Conservation (phyloP, 1,140 invertebrate genomes). For the Drosophila bifasciata region DNA sequence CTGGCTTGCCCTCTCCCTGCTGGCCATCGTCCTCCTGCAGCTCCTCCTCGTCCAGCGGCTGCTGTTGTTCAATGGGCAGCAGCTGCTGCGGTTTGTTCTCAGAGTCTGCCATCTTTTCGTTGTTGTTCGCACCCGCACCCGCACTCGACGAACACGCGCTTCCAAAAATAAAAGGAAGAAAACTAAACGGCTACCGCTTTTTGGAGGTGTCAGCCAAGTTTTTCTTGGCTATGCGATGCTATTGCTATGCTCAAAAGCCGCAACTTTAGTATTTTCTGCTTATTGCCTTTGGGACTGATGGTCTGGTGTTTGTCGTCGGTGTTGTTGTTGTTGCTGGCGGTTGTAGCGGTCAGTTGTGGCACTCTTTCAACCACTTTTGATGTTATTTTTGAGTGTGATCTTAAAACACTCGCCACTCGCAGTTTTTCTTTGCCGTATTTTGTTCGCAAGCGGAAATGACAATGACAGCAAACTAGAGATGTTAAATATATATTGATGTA, state of each 20-base stretch:
- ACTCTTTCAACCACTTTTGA: slow-evolving; percentile 80
- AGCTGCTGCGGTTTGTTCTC: slow-evolving; percentile 80
- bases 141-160: slow-evolving; percentile 29
- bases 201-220: slow-evolving; percentile 1
- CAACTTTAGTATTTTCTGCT: slow-evolving; percentile 61
- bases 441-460: slow-evolving; percentile 79
- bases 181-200: slow-evolving; percentile 46
- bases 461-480: slow-evolving; percentile 71
- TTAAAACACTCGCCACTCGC: slow-evolving; percentile 83
- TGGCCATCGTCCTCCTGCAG: slow-evolving; percentile 59
- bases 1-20: slow-evolving; percentile 71
- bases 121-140: slow-evolving; percentile 60
- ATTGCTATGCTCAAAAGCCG: slow-evolving; percentile 24
- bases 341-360: slow-evolving; percentile 70
- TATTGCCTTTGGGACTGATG: slow-evolving; percentile 35
- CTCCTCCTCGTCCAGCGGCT: slow-evolving; percentile 62
- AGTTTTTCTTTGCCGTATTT: slow-evolving; percentile 77
- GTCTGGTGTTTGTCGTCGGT: slow-evolving; percentile 50
- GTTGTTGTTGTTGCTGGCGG: slow-evolving; percentile 45
- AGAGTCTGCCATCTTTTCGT: slow-evolving; percentile 79
- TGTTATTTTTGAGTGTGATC: slow-evolving; percentile 83
- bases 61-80: slow-evolving; percentile 73
- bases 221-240: slow-evolving; percentile 9
- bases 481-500: slow-evolving; percentile 34
- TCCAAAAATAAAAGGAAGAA: slow-evolving; percentile 61